Base-by-base conservation (phyloP, 2,113 vertebrate species). In the Cyprinodon variegatus region DNA sequence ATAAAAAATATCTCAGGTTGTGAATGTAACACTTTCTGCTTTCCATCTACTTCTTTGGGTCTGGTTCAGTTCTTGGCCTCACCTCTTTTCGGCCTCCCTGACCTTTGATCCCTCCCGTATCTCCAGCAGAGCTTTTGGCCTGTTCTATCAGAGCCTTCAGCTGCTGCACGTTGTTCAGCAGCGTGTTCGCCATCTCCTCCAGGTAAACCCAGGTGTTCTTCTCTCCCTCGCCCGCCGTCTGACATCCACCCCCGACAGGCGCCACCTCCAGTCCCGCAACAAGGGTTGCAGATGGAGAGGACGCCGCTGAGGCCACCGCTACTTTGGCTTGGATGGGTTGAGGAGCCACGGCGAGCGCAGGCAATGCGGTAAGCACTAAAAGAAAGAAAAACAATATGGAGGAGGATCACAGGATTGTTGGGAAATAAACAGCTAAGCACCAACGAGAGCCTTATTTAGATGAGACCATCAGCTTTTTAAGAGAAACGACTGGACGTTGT, bases 131-230 rank as follows among this genome's bases (percentile, higher is more conserved):
- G 68, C 95, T 95, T 65, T 96, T 98, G 79, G 96, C 96, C 85
- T 99, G 97, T 41, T 98, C 96, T 0, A 99, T 96, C 48, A 98
- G 86, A 0, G 89, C 91, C 92, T 98, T 98, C 78, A 99, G 95
- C 86, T 99, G 97, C 93, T 99, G 98, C 0, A 96, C 96, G 0
- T 96, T 97, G 92, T 5, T 95, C 79, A 98, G 91, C 86, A 99
- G 83, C 0, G 96, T 97, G 78, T 96, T 97, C 77, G 97, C 97
- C 86, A 96, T 94, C 89, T 99, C 97, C 61, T 99, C 98, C 86
- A 99, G 88, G 94, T 96, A 97, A 1, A 96, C 77, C 98, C 98
- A 99, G 72, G 92, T 96, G 61, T 95, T 93, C 68, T 93, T 96
- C 65, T 97, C 88, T 1, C 69, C 66, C 4, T 92, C 89, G 3